Percentiles rank a stretch among this genome's conserved stretches.
Conservation (phyloP, 1,140 invertebrate species). For the Dolichoris vasculosae region DNA sequence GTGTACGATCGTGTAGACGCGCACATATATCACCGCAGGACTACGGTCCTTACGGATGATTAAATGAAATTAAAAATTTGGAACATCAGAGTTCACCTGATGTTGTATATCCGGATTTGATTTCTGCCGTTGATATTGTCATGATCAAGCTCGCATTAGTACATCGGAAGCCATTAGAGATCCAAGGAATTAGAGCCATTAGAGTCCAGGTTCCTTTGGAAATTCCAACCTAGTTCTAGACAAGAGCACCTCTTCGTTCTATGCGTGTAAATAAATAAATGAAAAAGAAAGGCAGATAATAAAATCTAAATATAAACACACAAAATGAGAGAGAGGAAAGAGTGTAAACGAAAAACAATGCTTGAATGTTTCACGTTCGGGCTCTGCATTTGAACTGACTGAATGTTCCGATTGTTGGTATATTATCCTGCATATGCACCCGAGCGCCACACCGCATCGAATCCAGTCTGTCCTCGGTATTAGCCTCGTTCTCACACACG, state of each 20-base stretch:
- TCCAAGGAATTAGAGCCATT: too few species aligned
- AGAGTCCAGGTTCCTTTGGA: too few species aligned
- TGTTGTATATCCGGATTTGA: too few species aligned
- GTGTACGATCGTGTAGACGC: too few species aligned
- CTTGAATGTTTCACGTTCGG: conserved; percentile 51
- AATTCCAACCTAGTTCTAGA: too few species aligned
- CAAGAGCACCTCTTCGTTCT: too few species aligned
- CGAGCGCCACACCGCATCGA: conserved; percentile 40
- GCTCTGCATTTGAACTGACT: conserved; percentile 56
- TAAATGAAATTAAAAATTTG: too few species aligned
- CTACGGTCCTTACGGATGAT: too few species aligned
- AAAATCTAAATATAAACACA: not conserved
- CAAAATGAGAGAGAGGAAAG: not conserved
- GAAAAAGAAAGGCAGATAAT: not conserved
- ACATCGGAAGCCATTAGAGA: too few species aligned
- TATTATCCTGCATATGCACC: conserved; percentile 53
- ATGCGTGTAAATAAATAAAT: too few species aligned
- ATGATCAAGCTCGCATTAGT: not conserved
- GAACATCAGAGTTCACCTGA: too few species aligned
- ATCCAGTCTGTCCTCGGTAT: conserved; percentile 42
- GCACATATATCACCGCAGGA: too few species aligned
- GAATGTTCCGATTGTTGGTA: conserved; percentile 27
- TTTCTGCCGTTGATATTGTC: not conserved
- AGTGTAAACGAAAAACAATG: not conserved
- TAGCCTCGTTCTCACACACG: conserved; percentile 40